Evolutionary conservation across 2,888 invertebrate species (phyloP).

Genomic region (Bhutanitis thaidina): DNA sequence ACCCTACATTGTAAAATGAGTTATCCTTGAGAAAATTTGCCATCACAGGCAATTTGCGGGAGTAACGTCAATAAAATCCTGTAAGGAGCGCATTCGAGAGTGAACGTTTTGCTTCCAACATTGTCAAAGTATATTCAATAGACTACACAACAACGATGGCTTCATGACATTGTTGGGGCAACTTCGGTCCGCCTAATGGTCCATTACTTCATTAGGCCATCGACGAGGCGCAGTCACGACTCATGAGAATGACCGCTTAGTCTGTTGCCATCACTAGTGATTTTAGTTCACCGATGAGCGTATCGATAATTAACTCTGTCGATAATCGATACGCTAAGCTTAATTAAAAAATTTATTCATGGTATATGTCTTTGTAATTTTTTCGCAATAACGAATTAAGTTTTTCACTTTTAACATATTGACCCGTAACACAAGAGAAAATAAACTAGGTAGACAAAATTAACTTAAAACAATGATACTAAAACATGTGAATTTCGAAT

Average conservation of each 20-base stretch:
- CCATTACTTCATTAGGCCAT: constrained; percentile 18
- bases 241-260: constrained; percentile 6
- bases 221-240: constrained; percentile 14
- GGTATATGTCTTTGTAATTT: no score
- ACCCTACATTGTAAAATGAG: neutral
- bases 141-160: constrained; percentile 10
- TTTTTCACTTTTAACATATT: no score
- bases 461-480: no score
- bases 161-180: constrained; percentile 11
- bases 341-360: no score
- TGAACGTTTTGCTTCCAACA: constrained; percentile 10
- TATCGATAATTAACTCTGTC: neutral
- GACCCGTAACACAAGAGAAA: no score
- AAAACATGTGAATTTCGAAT: no score
- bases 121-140: constrained; percentile 8
- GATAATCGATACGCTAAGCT: neutral
- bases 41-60: constrained; percentile 3
- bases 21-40: neutral
- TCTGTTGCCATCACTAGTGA: neutral
- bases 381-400: no score
- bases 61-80: constrained; percentile 7
- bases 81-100: constrained; percentile 4
- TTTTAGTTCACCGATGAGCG: neutral
- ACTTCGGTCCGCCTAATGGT: constrained; percentile 12
- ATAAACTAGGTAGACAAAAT: no score